Conservation (phyloP, 2,797 vertebrate species). For the Acanthurus tractus region DNA sequence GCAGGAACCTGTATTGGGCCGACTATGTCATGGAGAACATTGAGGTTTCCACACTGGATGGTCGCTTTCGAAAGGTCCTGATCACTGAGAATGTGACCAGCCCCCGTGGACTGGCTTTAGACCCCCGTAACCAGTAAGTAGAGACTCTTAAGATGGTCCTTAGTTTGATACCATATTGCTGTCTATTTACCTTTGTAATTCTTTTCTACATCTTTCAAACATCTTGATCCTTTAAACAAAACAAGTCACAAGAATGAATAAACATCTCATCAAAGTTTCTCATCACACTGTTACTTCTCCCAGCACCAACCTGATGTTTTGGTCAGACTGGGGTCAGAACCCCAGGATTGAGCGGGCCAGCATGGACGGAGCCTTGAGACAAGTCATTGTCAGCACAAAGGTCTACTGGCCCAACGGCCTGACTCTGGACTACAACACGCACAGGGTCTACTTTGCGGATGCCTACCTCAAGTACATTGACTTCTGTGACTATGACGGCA, state of each 20-base stretch:
- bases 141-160: not conserved
- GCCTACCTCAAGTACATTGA: slow-evolving; percentile 95
- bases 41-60: slow-evolving; percentile 85
- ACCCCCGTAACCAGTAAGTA: slow-evolving; percentile 83
- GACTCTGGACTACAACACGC: slow-evolving; percentile 88
- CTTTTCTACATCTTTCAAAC: not conserved
- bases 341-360: slow-evolving; percentile 81
- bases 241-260: not conserved
- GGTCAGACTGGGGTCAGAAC: slow-evolving; percentile 87
- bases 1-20: slow-evolving; percentile 84
- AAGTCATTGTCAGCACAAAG: slow-evolving; percentile 81
- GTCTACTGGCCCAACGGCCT: slow-evolving; percentile 86
- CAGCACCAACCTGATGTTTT: slow-evolving; percentile 85
- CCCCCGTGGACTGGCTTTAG: slow-evolving; percentile 83
- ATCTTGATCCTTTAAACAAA: not conserved
- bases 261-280: not conserved
- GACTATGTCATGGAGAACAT: slow-evolving; percentile 85
- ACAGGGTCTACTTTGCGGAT: slow-evolving; percentile 92
- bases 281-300: slow-evolving; percentile 11
- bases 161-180: not conserved
- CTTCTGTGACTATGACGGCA: slow-evolving; percentile 94
- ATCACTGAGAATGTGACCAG: slow-evolving; percentile 81
- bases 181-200: not conserved
- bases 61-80: slow-evolving; percentile 81
- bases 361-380: slow-evolving; percentile 81